Evolutionary conservation across 1,140 invertebrate genomes (phyloP).

Genomic region (Yoshiicerus persimilis): DNA sequence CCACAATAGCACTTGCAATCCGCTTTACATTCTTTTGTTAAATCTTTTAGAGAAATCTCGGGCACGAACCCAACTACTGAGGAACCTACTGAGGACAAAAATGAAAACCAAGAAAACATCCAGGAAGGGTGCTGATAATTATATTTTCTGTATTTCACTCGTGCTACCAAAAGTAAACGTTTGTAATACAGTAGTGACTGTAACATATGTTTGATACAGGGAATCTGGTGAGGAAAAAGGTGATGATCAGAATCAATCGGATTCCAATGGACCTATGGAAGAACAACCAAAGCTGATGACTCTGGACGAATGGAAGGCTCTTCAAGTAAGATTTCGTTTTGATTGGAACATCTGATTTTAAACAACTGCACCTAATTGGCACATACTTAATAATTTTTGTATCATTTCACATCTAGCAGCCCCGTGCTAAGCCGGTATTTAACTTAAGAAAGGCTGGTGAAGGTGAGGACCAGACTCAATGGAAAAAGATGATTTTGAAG

Average conservation of each 20-base stretch:
- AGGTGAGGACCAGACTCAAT: conserved; percentile 84
- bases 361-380: background rate
- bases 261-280: conserved; percentile 48
- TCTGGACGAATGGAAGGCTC: conserved; percentile 84
- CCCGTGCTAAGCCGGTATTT: conserved; percentile 76
- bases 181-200: no score
- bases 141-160: background rate
- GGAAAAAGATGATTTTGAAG: conserved; percentile 87
- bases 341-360: background rate
- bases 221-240: conserved; percentile 28
- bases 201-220: background rate
- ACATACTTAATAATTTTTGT: no score
- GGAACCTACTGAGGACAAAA: background rate
- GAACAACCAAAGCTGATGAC: conserved; percentile 65
- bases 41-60: background rate
- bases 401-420: no score
- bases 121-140: conserved; percentile 27
- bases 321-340: conserved; percentile 56
- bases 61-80: background rate
- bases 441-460: conserved; percentile 89
- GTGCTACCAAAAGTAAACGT: no score
- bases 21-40: background rate
- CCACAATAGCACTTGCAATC: background rate
- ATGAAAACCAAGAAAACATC: conserved; percentile 26
- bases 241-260: conserved; percentile 7